These are phyloP conservation scores for Cyphomyrus discorhynchus DNA, from an alignment of 2,113 vertebrate genomes.

Conservation along the genomic window DNA sequence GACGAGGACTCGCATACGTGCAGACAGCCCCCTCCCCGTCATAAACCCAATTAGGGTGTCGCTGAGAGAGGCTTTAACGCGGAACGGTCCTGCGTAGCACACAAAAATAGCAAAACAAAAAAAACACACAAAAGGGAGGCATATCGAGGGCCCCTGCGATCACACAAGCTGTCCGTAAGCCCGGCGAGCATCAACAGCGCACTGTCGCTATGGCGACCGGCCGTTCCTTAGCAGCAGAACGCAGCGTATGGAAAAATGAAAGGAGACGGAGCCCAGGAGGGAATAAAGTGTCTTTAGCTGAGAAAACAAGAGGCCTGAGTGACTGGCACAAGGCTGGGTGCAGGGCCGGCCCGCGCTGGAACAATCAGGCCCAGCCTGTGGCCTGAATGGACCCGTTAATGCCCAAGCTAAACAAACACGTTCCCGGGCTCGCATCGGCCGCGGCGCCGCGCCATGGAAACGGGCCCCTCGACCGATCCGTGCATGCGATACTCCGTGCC, in stretches of 20 bases:
- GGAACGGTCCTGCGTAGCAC: not conserved
- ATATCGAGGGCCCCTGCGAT: slow-evolving; percentile 26
- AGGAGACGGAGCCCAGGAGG: slow-evolving; percentile 32
- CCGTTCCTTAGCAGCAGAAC: slow-evolving; percentile 64
- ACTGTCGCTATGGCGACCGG: slow-evolving; percentile 63
- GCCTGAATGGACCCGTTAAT: not conserved
- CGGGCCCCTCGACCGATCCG: not conserved
- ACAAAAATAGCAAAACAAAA: not conserved
- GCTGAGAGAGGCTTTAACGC: not conserved
- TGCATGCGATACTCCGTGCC: slow-evolving; percentile 18
- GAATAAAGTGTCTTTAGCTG: slow-evolving; percentile 26
- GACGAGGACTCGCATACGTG: not conserved
- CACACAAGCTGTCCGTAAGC: slow-evolving; percentile 45
- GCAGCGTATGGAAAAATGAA: slow-evolving; percentile 64
- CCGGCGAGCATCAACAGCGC: slow-evolving; percentile 55
- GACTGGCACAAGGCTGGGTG: slow-evolving; percentile 23
- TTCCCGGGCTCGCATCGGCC: not conserved
- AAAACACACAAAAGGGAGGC: not conserved
- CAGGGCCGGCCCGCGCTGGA: not conserved
- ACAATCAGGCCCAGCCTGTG: not conserved
- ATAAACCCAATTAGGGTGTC: not conserved
- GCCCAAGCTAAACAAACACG: not conserved
- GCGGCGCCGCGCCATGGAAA: not conserved
- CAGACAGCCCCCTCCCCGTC: not conserved
- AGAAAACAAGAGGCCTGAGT: slow-evolving; percentile 33